A percentile compares a stretch with the other conserved stretches of the same genome.
phyloP scores from a whole-genome alignment of 2,113 vertebrate genomes.

The Trematocara zebra region DNA sequence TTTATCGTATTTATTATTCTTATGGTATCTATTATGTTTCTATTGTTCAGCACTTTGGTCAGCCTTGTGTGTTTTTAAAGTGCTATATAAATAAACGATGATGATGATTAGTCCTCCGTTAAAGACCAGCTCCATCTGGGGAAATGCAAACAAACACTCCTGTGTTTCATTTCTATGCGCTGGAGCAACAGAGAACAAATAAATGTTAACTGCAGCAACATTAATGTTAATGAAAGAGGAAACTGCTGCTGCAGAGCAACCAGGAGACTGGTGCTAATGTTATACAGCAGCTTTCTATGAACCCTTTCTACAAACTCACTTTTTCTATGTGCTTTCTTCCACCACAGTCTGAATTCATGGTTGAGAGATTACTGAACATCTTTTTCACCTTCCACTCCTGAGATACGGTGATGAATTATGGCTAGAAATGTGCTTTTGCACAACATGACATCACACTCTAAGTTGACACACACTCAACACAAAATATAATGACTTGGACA shows the following conservation, averaged over 20 bases:
- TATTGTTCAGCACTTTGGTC: background rate
- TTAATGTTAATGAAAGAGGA: background rate
- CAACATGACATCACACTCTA: background rate
- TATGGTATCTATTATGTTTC: background rate
- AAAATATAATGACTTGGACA: background rate
- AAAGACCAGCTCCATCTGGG: background rate
- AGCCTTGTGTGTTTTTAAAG: background rate
- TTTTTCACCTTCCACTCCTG: background rate
- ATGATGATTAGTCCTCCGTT: background rate
- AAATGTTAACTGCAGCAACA: background rate
- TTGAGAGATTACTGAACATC: background rate
- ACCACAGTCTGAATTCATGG: background rate
- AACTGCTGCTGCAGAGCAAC: background rate
- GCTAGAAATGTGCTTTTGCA: background rate
- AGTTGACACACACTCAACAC: background rate
- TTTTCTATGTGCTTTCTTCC: background rate
- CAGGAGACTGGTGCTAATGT: background rate
- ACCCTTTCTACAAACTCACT: background rate
- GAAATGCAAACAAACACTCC: background rate
- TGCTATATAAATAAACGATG: background rate
- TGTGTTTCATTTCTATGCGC: background rate
- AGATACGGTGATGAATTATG: background rate
- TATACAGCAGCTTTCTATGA: background rate
- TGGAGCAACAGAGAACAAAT: background rate
- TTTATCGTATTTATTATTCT: background rate